Evolutionary conservation across 2,888 invertebrate species (phyloP), one percentile per base, ranked within the genome.

Genomic region (Actias luna): DNA sequence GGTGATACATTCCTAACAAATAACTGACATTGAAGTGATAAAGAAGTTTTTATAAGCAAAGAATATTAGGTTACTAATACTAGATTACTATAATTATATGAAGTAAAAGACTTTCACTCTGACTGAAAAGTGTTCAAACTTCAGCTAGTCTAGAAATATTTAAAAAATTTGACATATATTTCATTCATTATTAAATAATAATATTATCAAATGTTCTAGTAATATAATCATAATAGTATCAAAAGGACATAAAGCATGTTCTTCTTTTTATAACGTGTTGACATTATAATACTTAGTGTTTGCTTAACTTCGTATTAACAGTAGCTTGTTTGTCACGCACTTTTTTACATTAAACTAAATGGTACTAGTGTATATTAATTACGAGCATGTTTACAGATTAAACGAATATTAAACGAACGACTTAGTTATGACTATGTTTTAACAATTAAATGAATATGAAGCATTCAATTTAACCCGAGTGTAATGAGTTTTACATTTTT

Each of bases 361-460:
- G 14, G 5, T 12, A 25, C 25, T 25, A 8, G 46, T 22, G 22
- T 50, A 25, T 50, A 50, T 50, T 25, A 50, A 50, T 25, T 50
- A 12, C 25, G 46, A 50, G 25, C 46, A 50, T 50, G 46, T 50
- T 50, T 50, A 50, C 25, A 50, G 46, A 46, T 46, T 46, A 46
- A 46, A 46, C 5, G 10, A 50, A 50, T 50, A 25, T 50, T 25
- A 25, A 25, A 50, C 22, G 25, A 50, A 50, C 22, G 12, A 50
- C 10, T 50, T 50, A 25, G 25, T 50, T 50, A 3, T 50, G 25
- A 50, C 46, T 50, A 50, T 25, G 46, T 12, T 50, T 25, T 25
- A 50, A 50, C 46, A 4, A 50, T 22, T 50, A 50, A 50, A 50
- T 12, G 22, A 50, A 25, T 50, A 14, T 50, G 46, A 50, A 50